Base-by-base conservation (phyloP, 1,140 invertebrate species). In the Amyelois transitella region DNA sequence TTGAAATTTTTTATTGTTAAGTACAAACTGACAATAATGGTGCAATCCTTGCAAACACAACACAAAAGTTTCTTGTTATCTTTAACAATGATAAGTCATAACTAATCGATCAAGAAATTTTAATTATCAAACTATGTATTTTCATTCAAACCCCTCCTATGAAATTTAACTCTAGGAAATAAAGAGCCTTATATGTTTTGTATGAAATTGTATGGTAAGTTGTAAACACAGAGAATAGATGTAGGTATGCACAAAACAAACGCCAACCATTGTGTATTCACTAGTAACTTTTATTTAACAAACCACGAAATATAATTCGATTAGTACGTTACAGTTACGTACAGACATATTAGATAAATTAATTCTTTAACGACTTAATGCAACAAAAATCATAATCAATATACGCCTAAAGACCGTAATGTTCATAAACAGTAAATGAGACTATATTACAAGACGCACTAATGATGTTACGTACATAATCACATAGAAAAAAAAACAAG, bases 1-100 rank as follows among this genome's bases (percentile, higher is more conserved):
- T 72, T 70, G 70, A 74, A 73, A 72, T 72, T 60, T 68, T 66
- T 72, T 52, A 70, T 72, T 70, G 70, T 72, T 69, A 38, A 38
- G 32, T 14, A 14, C 4, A 14, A 14, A 68, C 61, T 70, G 51
- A 59, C 59, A 51, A 60, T 66, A 60, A 64, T 70, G 60, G 47
- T 58, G 71, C 62, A 70, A 71, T 48, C 20, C 2, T 38, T 38
- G 32, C 12, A 14, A 14, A 38, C 17, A n/a, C 5, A 38, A 2
- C 1, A 38, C 1, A 32, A 32, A 12, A n/a, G n/a, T n/a, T n/a
- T n/a, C n/a, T n/a, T n/a, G n/a, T n/a, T n/a, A n/a, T n/a, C n/a
- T n/a, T n/a, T n/a, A n/a, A n/a, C n/a, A n/a, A n/a, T n/a, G n/a
- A n/a, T n/a, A n/a, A n/a, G n/a, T n/a, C n/a, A n/a, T n/a, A n/a